A percentile compares a stretch with the other conserved stretches of the same genome.
Conservation (phyloP, 2,888 invertebrate genomes). For the Caenorhabditis doughertyi region DNA sequence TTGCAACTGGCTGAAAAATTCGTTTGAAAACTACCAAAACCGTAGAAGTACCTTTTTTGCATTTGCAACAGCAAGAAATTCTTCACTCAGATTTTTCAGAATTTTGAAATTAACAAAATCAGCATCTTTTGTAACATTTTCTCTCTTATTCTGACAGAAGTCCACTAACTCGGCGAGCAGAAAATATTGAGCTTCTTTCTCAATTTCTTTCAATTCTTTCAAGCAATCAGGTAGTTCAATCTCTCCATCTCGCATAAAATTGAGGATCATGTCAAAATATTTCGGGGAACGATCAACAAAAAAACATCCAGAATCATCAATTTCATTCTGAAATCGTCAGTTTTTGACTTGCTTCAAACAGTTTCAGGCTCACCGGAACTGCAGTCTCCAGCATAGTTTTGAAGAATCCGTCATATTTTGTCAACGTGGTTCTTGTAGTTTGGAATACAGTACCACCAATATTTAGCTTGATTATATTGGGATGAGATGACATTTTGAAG, state of each 20-base stretch:
- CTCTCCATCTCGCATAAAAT: conserved; percentile 1
- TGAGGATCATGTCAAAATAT: background rate
- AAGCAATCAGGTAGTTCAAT: background rate
- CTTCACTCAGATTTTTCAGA: no score
- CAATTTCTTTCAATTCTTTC: no score
- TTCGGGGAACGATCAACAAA: background rate
- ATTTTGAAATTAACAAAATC: no score
- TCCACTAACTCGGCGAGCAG: no score
- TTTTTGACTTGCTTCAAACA: no score
- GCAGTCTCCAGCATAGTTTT: background rate
- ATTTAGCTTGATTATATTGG: background rate
- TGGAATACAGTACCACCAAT: conserved; percentile 13
- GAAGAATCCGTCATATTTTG: background rate
- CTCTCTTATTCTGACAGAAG: no score
- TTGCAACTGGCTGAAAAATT: no score
- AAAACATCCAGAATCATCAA: background rate
- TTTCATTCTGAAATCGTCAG: no score
- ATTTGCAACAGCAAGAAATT: no score
- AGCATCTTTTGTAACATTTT: no score
- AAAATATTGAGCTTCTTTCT: background rate
- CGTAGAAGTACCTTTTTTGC: no score
- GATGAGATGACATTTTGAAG: background rate
- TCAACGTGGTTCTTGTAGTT: background rate
- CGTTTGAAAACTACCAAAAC: no score
- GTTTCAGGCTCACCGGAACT: background rate